Base-by-base conservation (phyloP, 2,797 vertebrate species). In the Hipposideros larvatus region DNA sequence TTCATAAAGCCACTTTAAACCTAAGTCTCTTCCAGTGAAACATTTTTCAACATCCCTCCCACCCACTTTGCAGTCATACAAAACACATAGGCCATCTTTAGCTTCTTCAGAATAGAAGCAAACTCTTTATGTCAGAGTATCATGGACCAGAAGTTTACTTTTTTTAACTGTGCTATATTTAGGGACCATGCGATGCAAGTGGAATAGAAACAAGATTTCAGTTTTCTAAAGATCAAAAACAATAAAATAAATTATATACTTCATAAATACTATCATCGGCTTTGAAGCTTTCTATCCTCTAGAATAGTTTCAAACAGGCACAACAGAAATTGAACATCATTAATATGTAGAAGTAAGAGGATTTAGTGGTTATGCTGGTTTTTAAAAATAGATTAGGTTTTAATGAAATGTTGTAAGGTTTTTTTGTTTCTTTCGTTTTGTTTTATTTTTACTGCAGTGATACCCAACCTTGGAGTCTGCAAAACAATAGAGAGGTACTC, bases 1-100 rank as follows among this genome's bases (percentile, higher is more conserved):
- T 89, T 59, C 87, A 77, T 57, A 89, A 94, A 94, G 24, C 89
- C 94, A 95, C 51, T 77, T 79, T 75, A 95, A 97, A 74, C 7
- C 5, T 57, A 63, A 92, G 16, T 88, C 75, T 74, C 46, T 55
- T 85, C 41, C 46, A 92, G 43, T 74, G 66, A 95, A 73, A 83
- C 5, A 82, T 63, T 94, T 97, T 85, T 79, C 89, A 84, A 2
- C 28, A 15, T 16, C 37, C 24, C 2, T 46, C 37, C n/a, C 22
- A 48, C 46, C 51, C 57, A 68, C 55, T 89, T 55, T 7, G 22
- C 26, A 37, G 16, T 43, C 8, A 31, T 8, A 79, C 11, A 26
- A 70, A 68, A 21, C 59, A 65, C 18, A 53, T 14, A 13, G 21
- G 26, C 10, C 28, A 59, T 75, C 57, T 88, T 90, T 59, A 51